Evolutionary conservation across 1,140 invertebrate genomes (phyloP).

Genomic region (Cataglyphis hispanica): DNA sequence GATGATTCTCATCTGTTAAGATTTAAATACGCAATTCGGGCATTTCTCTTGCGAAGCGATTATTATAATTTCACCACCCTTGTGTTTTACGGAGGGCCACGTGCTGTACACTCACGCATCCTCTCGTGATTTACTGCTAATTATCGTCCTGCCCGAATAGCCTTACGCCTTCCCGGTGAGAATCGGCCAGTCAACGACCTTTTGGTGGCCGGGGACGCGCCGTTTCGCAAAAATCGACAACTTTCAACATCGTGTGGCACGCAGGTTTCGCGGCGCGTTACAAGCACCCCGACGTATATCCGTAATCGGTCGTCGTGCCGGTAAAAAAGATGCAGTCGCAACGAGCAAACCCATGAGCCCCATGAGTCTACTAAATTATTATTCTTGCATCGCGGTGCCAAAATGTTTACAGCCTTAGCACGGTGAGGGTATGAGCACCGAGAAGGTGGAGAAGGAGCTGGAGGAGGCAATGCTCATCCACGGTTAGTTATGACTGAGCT

Average conservation of each 20-base stretch:
- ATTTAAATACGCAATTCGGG: slow-evolving; percentile 51
- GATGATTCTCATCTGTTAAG: slow-evolving; percentile 5
- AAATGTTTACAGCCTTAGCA: slow-evolving; percentile 79
- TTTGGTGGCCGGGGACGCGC: slow-evolving; percentile 55
- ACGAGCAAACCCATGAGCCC: slow-evolving; percentile 51
- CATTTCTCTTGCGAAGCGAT: slow-evolving; percentile 63
- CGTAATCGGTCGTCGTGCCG: slow-evolving; percentile 41
- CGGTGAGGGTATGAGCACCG: slow-evolving; percentile 57
- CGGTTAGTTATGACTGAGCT: slow-evolving; percentile 73
- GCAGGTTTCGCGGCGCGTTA: slow-evolving; percentile 69
- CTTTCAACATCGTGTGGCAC: slow-evolving; percentile 73
- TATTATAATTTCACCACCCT: slow-evolving; percentile 71
- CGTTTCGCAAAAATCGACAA: slow-evolving; percentile 80
- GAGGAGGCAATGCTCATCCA: slow-evolving; percentile 33
- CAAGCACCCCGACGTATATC: slow-evolving; percentile 58
- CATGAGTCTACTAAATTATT: slow-evolving; percentile 78
- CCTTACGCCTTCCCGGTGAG: slow-evolving; percentile 72
- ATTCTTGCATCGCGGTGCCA: slow-evolving; percentile 78
- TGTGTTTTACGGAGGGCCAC: slow-evolving; percentile 68
- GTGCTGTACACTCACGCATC: slow-evolving; percentile 67
- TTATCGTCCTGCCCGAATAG: slow-evolving; percentile 72
- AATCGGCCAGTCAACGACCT: slow-evolving; percentile 78
- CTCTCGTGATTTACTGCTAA: slow-evolving; percentile 75
- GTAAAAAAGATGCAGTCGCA: slow-evolving; percentile 61
- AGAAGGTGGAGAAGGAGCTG: slow-evolving; percentile 20